A percentile compares a stretch with the other conserved stretches of the same genome.
Conservation (phyloP, 2,797 vertebrate species). For the Hafferia zeledoni region DNA sequence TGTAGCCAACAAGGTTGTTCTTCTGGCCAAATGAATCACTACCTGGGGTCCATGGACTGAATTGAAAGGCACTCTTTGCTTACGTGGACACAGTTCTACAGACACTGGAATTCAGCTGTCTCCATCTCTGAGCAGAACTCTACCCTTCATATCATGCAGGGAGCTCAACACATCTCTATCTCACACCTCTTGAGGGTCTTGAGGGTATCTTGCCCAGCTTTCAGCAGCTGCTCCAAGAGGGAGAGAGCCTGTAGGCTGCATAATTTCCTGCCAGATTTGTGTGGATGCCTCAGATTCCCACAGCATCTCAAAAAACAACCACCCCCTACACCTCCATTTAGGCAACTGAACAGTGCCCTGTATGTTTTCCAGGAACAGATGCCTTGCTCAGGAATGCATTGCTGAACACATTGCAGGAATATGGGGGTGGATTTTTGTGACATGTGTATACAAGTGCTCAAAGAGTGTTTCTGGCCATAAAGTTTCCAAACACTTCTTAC, state of each 20-base stretch:
- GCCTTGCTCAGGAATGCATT: neutral
- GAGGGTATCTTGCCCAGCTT: neutral
- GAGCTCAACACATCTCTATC: neutral
- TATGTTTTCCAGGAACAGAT: slow-evolving; percentile 4
- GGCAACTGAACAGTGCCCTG: neutral
- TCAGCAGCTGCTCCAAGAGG: neutral
- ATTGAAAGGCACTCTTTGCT: neutral
- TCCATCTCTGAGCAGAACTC: neutral
- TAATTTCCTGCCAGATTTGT: neutral
- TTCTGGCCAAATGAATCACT: neutral
- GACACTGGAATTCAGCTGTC: neutral
- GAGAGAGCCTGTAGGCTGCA: neutral
- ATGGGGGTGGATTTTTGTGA: neutral
- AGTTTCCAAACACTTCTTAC: neutral
- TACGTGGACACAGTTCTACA: neutral
- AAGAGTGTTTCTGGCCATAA: neutral
- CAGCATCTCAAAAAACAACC: neutral
- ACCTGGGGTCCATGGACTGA: neutral
- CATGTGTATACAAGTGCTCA: neutral
- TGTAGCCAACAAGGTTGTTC: neutral
- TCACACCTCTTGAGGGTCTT: neutral
- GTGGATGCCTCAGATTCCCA: neutral
- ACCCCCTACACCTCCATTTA: neutral
- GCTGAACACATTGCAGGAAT: neutral
- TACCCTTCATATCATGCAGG: neutral